A percentile compares a stretch with the other conserved stretches of the same genome.
Conservation (phyloP, 2,888 invertebrate genomes). For the Carterocephalus palaemon region DNA sequence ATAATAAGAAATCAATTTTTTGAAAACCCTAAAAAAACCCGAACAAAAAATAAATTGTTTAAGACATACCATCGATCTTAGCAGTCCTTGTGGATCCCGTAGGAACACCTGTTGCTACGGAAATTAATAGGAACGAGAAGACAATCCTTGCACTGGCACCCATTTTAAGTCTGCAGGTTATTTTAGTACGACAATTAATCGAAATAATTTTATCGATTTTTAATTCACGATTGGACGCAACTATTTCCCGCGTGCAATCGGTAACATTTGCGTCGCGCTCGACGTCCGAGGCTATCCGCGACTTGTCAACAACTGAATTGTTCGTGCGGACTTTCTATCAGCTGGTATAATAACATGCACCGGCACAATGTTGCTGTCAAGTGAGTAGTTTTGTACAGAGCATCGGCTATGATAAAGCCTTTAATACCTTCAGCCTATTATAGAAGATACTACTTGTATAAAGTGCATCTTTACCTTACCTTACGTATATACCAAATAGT, state of each 20-base stretch:
- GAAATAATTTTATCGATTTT: slow-evolving; percentile 30
- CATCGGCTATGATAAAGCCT: not conserved
- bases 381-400: slow-evolving; percentile 8
- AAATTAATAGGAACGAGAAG: slow-evolving; percentile 59
- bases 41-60: not conserved
- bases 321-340: slow-evolving; percentile 68
- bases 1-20: too few species aligned
- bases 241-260: slow-evolving; percentile 69
- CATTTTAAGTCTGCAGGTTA: slow-evolving; percentile 54
- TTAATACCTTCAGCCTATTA: too few species aligned
- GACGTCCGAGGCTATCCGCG: slow-evolving; percentile 53
- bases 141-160: slow-evolving; percentile 71
- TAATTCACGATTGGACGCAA: slow-evolving; percentile 60
- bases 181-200: slow-evolving; percentile 30
- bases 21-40: too few species aligned
- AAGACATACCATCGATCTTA: slow-evolving; percentile 54
- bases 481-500: too few species aligned
- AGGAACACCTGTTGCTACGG: slow-evolving; percentile 60
- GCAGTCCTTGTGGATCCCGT: slow-evolving; percentile 51
- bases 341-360: slow-evolving; percentile 55
- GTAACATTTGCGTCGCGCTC: slow-evolving; percentile 67
- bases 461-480: too few species aligned
- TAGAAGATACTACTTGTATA: too few species aligned
- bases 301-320: slow-evolving; percentile 62
- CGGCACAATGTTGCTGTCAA: slow-evolving; percentile 44